Conservation (phyloP, 2,888 invertebrate genomes). For the Papilio elwesi region DNA sequence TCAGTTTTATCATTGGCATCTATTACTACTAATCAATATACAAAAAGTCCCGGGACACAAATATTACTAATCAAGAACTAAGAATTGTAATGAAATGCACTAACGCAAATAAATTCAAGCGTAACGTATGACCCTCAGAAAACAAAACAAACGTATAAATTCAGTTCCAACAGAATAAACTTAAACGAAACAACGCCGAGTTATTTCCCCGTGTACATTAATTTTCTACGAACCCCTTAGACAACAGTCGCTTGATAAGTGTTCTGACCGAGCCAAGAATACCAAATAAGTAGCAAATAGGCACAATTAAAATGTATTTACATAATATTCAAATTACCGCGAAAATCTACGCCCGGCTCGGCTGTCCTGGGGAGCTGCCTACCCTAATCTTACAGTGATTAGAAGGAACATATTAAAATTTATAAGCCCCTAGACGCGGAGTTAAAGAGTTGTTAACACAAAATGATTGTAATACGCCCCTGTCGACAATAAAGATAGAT, state of each 20-base stretch:
- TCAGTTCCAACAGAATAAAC: slow-evolving; percentile 27
- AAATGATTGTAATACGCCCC: slow-evolving; percentile 69
- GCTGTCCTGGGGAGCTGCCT: slow-evolving; percentile 47
- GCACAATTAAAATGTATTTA: slow-evolving; percentile 54
- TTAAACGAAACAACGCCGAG: slow-evolving; percentile 22
- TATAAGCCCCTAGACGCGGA: slow-evolving; percentile 58
- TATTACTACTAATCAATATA: too few relatives aligned
- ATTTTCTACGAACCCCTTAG: slow-evolving; percentile 35
- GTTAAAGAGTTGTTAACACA: slow-evolving; percentile 79
- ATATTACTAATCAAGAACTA: too few relatives aligned
- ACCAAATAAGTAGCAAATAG: slow-evolving; percentile 54
- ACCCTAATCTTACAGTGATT: slow-evolving; percentile 68
- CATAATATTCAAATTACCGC: slow-evolving; percentile 77
- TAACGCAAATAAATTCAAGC: neutral
- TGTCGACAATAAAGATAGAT: slow-evolving; percentile 39
- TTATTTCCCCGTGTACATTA: slow-evolving; percentile 36
- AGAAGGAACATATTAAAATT: slow-evolving; percentile 73
- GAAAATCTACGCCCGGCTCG: slow-evolving; percentile 58
- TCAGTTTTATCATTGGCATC: too few relatives aligned
- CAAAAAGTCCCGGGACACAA: too few relatives aligned
- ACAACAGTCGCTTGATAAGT: slow-evolving; percentile 49
- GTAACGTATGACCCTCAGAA: slow-evolving; percentile 21
- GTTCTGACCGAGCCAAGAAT: slow-evolving; percentile 55
- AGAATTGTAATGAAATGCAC: neutral
- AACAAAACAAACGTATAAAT: slow-evolving; percentile 26